These are phyloP conservation scores for Microtus montanus DNA, from an alignment of 2,113 vertebrate species.

Conservation along the genomic window DNA sequence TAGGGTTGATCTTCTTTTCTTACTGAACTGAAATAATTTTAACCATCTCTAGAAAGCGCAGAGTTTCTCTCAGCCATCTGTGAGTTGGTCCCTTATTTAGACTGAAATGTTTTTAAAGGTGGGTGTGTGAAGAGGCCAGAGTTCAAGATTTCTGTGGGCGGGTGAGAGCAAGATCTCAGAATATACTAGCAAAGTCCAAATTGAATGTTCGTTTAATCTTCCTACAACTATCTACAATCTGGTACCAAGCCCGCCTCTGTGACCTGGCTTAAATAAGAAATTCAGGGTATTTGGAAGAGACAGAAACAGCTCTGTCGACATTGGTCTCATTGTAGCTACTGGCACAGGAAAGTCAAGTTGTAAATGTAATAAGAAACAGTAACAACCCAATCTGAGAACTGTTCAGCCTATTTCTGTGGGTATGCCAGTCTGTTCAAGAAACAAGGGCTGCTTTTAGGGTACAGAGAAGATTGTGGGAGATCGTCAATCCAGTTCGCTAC, in stretches of 20 bases:
- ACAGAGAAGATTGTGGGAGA: neutral
- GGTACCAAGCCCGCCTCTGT: neutral
- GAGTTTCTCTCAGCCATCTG: slow-evolving; percentile 31
- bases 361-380: neutral
- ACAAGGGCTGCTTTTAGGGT: neutral
- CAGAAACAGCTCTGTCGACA: neutral
- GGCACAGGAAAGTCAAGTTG: neutral
- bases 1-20: neutral
- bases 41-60: slow-evolving; percentile 63
- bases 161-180: neutral
- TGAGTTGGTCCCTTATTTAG: slow-evolving; percentile 39
- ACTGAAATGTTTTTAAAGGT: slow-evolving; percentile 23
- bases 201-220: slow-evolving; percentile 29
- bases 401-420: neutral
- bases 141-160: slow-evolving; percentile 19
- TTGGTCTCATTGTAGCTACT: neutral
- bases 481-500: neutral
- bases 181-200: neutral
- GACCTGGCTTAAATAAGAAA: neutral
- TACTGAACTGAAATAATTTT: slow-evolving; percentile 50
- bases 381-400: neutral
- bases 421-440: neutral
- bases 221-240: slow-evolving; percentile 38
- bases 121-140: neutral
- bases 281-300: neutral